Percentiles rank a stretch among this genome's conserved stretches.
Conservation (phyloP, 2,797 vertebrate genomes). For the Lemur catta region DNA sequence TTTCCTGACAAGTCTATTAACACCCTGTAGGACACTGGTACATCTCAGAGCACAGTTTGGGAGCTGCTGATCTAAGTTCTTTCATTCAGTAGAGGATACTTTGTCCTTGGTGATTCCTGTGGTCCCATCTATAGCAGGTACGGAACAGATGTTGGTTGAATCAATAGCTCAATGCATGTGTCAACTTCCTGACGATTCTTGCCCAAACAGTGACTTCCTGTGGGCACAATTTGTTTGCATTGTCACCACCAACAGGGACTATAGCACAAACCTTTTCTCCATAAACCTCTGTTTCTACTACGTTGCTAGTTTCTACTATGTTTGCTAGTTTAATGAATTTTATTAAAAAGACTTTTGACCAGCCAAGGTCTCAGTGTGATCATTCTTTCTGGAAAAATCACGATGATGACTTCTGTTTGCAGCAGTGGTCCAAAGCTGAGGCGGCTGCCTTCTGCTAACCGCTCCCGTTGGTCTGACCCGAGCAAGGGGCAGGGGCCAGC, state of each 20-base stretch:
- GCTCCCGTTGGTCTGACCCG: not conserved
- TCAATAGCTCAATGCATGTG: not conserved
- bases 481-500: not conserved
- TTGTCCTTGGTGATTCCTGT: not conserved
- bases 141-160: not conserved
- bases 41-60: not conserved
- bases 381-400: not conserved
- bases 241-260: not conserved
- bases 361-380: not conserved
- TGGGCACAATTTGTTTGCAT: not conserved
- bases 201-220: not conserved
- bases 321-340: not conserved
- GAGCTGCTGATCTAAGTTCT: not conserved
- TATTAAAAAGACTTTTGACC: not conserved
- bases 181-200: not conserved
- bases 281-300: not conserved
- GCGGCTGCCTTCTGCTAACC: not conserved
- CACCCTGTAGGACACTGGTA: not conserved
- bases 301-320: not conserved
- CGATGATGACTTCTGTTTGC: not conserved
- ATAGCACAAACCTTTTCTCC: not conserved
- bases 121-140: not conserved
- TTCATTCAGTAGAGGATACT: not conserved
- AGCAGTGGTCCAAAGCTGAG: not conserved
- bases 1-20: not conserved